Base-by-base conservation (phyloP, 1,140 invertebrate genomes). In the Mactra quadrangularis region DNA sequence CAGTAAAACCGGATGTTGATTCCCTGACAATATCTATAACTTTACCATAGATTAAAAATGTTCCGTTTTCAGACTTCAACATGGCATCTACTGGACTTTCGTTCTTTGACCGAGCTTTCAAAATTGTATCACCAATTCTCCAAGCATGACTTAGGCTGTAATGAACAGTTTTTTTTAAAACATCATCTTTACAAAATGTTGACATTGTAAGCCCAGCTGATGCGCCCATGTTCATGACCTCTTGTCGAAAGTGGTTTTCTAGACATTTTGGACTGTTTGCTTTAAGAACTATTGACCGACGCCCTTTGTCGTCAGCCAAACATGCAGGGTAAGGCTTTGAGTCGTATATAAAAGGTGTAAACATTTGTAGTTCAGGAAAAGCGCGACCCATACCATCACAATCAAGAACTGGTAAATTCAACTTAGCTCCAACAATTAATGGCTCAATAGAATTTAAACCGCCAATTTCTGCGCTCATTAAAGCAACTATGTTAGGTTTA, bases 301-400 rank as follows among this genome's bases (percentile, higher is more conserved):
- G 52, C 11, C 88, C 88, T 81, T 87, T 88, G 60, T 87, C 86
- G 62, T 91, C 88, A 13, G 85, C 87, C 11, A 92, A 47, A 0
- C 83, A 76, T 0, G 81, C 76, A 13, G 91, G 91, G 70, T 86
- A 89, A 4, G 89, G 84, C 4, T 74, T 57, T 2, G 35, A 29
- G n/a, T 87, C 90, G 64, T 90, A 87, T 29, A 91, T 91, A n/a
- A 87, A 86, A 19, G 91, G 88, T 13, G 76, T 64, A 52, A 89
- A 87, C 91, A 92, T 91, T 83, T 92, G 88, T 7, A 92, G 62
- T 59, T 90, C 87, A 6, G 91, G 91, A 84, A 92, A 92, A 7
- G 91, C 91, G 35, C 91, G 76, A 4, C 91, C 91, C 90, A 92
- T 92, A 4, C 90, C 89, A 74, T 92, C 91, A 17, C 83, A 87